Evolutionary conservation across 2,113 vertebrate genomes (phyloP), one percentile per base, ranked within the genome.

Genomic region (Cynoglossus semilaevis): DNA sequence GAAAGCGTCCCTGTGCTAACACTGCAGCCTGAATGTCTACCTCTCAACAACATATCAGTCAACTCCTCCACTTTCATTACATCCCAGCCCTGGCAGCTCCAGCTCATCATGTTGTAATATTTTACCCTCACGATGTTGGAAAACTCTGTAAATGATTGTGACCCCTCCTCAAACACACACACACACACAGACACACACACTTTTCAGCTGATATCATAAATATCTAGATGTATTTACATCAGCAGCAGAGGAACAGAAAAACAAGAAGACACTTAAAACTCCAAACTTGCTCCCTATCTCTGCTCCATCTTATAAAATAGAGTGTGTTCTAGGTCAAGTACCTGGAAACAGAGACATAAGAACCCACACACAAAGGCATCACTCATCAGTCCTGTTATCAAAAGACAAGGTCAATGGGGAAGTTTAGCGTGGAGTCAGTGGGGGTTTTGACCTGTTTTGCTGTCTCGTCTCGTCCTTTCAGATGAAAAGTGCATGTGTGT

Each of bases 321-420:
- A 54, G 14, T 19, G 15, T 15, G 17, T 65, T 58, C 22, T 17
- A 44, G 15, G 22, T 55, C 2, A 0, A 7, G 29, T 9, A 18
- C 19, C 8, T 35, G 3, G 9, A 60, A 34, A 46, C 56, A 51
- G 55, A 41, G 34, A 35, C n/a, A 38, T 40, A 45, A 49, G n/a
- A 19, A 53, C 48, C 46, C 57, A 46, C 34, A 51, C 37, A 45
- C 45, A 52, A 19, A 52, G 47, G 41, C 47, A 58, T 60, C 65
- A 67, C 41, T 72, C 61, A 72, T 60, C 44, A 44, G n/a, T 37
- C 58, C 9, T 62, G 16, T 74, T 55, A 56, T 75, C 38, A 49
- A 47, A 56, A 50, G 48, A 52, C 51, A 58, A 22, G 50, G 42
- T 60, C 57, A 44, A 17, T 19, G 40, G 8, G 55, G 7, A 51